These are phyloP conservation scores for Drosophila teissieri DNA, from an alignment of 1,140 invertebrate species.

Conservation along the genomic window DNA sequence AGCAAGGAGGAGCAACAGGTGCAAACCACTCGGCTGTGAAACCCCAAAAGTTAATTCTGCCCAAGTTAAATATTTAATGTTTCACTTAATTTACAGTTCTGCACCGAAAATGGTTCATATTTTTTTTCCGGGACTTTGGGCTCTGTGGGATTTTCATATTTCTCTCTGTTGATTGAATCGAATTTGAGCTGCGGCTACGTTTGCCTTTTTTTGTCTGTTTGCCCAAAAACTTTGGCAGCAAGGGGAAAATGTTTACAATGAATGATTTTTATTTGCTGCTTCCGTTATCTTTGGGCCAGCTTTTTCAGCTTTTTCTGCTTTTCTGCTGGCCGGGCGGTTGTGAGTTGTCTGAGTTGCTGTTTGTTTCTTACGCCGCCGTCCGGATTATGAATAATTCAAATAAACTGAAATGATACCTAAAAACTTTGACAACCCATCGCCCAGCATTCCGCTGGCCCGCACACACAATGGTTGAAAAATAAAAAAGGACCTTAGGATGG, in stretches of 20 bases:
- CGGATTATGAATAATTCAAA: conserved; percentile 83
- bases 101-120: conserved; percentile 2
- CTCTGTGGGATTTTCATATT: conserved; percentile 6
- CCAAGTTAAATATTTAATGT: conserved; percentile 55
- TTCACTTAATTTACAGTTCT: conserved; percentile 51
- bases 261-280: conserved; percentile 76
- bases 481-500: conserved; percentile 15
- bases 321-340: conserved; percentile 19
- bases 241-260: conserved; percentile 70
- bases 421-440: conserved; percentile 67
- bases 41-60: conserved; percentile 11
- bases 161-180: conserved; percentile 47
- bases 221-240: conserved; percentile 13
- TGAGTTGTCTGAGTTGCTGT: conserved; percentile 29
- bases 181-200: conserved; percentile 47
- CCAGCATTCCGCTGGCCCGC: neutral
- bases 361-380: conserved; percentile 60
- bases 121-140: neutral
- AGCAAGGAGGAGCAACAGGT: conserved; percentile 23
- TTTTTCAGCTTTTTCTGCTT: conserved; percentile 16
- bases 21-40: neutral
- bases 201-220: conserved; percentile 34
- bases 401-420: conserved; percentile 83
- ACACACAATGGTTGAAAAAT: conserved; percentile 25
- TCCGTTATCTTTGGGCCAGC: conserved; percentile 67